Conservation (phyloP, 1,140 invertebrate genomes). For the Pseudomyrmex cubaensis region DNA sequence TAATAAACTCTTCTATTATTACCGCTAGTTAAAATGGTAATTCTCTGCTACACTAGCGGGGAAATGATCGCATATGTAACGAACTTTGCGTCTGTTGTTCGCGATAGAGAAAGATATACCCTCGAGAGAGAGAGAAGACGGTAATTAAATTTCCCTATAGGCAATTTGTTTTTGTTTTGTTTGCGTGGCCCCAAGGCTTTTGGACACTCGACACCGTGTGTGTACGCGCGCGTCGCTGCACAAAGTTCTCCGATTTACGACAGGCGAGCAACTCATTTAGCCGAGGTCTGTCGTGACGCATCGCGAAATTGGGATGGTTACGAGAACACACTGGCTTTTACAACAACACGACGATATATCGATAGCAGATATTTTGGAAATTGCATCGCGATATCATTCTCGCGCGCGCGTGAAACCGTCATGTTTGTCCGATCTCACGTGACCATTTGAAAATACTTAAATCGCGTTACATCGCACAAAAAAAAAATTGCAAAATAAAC, state of each 20-base stretch:
- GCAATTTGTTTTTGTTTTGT: conserved; percentile 45
- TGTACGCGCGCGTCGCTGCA: conserved; percentile 30
- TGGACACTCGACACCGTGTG: conserved; percentile 38
- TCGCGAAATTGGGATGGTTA: background rate
- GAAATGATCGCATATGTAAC: conserved; percentile 1
- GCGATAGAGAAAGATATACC: background rate
- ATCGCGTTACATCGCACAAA: background rate
- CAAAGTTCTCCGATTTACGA: conserved; percentile 70
- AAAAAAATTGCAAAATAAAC: background rate
- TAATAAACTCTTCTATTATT: background rate
- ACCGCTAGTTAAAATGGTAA: background rate
- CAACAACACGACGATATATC: conserved; percentile 62
- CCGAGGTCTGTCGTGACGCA: conserved; percentile 26
- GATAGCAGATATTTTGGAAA: conserved; percentile 28
- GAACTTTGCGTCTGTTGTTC: background rate
- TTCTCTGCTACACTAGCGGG: background rate
- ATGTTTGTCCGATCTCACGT: background rate
- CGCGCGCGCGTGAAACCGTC: background rate
- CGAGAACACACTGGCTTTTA: conserved; percentile 34
- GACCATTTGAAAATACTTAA: background rate
- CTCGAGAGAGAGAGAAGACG: conserved; percentile 16
- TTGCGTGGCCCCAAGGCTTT: conserved; percentile 35
- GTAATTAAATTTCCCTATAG: conserved; percentile 54
- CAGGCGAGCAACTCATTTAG: conserved; percentile 46
- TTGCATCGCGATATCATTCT: too few species aligned